A percentile compares a stretch with the other conserved stretches of the same genome.
These are phyloP conservation scores for Camponotus fellah DNA, from an alignment of 2,888 invertebrate genomes.

Conservation along the genomic window DNA sequence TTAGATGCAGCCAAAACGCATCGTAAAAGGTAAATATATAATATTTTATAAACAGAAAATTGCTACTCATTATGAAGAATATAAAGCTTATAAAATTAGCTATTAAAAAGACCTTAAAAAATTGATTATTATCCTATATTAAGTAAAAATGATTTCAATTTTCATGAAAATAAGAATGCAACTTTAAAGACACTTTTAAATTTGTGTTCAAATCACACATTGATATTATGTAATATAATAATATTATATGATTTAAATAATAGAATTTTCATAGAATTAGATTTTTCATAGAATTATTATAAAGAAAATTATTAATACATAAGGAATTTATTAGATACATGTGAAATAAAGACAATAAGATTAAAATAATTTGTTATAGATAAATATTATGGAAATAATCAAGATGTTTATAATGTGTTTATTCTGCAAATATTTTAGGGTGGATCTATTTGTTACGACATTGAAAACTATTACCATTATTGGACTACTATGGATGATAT, in stretches of 20 bases:
- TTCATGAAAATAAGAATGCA: background rate
- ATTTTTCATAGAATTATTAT: background rate
- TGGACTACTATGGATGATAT: background rate
- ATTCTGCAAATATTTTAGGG: background rate
- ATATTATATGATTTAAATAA: background rate
- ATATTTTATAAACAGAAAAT: background rate
- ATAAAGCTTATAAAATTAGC: background rate
- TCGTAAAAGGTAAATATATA: slow-evolving; percentile 86
- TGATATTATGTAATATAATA: background rate
- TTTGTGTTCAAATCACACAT: background rate
- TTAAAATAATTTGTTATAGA: background rate
- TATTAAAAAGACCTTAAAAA: background rate
- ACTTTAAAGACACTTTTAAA: background rate
- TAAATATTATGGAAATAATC: background rate
- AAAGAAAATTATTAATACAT: background rate
- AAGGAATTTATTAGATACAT: background rate
- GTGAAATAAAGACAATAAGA: background rate
- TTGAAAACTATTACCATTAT: background rate
- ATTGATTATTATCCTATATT: background rate
- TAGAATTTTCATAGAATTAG: background rate
- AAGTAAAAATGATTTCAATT: background rate
- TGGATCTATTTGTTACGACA: background rate
- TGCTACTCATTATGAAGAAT: background rate
- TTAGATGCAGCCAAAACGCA: slow-evolving; percentile 87
- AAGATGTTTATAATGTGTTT: background rate